Evolutionary conservation across 2,888 invertebrate genomes (phyloP).

Genomic region (Dryadula phaetusa): DNA sequence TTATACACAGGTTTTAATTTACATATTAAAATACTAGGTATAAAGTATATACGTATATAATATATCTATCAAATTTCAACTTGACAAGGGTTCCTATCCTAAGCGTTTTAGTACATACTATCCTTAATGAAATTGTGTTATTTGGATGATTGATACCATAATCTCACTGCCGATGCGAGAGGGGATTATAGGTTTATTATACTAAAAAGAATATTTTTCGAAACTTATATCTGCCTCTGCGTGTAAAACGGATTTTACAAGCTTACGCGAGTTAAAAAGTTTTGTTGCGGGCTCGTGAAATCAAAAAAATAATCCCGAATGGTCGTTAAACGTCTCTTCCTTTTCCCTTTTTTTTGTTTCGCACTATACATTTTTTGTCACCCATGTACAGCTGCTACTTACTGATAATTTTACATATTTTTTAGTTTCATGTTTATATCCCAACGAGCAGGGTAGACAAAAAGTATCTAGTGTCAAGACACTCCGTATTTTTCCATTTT

Average conservation of each 20-base stretch:
- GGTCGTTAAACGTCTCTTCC: not conserved
- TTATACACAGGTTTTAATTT: not conserved
- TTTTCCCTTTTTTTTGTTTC: no score
- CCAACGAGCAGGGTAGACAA: no score
- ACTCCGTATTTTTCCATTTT: no score
- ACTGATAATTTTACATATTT: no score
- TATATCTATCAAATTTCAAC: not conserved
- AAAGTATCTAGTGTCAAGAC: no score
- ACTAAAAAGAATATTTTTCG: not conserved
- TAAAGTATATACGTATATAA: no score
- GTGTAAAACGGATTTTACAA: constrained; percentile 3
- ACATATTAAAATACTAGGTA: not conserved
- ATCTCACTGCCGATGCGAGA: not conserved
- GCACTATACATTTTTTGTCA: no score
- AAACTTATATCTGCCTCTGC: not conserved
- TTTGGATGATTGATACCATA: constrained; percentile 5
- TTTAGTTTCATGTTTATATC: no score
- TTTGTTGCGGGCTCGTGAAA: not conserved
- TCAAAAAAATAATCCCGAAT: not conserved
- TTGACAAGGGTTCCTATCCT: not conserved
- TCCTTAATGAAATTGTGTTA: not conserved
- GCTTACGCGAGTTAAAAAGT: not conserved
- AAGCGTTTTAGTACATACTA: not conserved
- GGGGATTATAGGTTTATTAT: not conserved
- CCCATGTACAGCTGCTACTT: no score